Evolutionary conservation across 2,797 vertebrate genomes (phyloP).

Genomic region (Odontamblyopus rebecca): DNA sequence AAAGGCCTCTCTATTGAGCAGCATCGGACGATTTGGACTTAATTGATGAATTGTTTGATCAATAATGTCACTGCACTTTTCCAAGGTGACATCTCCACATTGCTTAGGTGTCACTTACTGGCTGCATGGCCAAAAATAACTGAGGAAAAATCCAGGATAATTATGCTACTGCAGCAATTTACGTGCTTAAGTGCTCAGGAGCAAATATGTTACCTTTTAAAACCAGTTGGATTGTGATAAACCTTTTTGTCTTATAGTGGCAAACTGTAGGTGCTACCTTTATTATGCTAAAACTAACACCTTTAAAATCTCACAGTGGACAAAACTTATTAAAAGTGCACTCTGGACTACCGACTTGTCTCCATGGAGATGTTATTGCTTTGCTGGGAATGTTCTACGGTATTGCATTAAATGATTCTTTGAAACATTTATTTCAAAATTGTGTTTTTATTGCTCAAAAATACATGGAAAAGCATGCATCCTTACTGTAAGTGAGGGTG

Average conservation of each 20-base stretch:
- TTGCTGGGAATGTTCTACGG: no score
- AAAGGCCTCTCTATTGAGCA: not conserved
- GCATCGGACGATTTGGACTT: not conserved
- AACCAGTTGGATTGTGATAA: not conserved
- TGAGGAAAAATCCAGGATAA: not conserved
- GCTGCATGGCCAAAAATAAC: slow-evolving; percentile 1
- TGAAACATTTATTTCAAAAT: no score
- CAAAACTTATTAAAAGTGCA: not conserved
- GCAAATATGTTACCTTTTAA: not conserved
- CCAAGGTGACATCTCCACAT: not conserved
- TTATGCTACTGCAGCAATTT: not conserved
- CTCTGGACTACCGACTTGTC: no score
- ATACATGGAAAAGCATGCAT: no score
- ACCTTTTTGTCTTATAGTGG: no score
- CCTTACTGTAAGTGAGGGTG: no score
- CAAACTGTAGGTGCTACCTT: no score
- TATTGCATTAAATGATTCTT: no score
- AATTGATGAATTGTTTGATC: slow-evolving; percentile 6
- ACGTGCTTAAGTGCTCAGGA: not conserved
- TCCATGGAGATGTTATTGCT: no score
- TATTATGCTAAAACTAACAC: no score
- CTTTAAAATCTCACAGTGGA: not conserved
- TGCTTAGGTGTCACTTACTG: not conserved
- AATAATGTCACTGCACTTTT: slow-evolving; percentile 1
- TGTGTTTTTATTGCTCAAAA: no score